Evolutionary conservation across 2,797 vertebrate genomes (phyloP).

Genomic region (Silurus lanzhouensis): DNA sequence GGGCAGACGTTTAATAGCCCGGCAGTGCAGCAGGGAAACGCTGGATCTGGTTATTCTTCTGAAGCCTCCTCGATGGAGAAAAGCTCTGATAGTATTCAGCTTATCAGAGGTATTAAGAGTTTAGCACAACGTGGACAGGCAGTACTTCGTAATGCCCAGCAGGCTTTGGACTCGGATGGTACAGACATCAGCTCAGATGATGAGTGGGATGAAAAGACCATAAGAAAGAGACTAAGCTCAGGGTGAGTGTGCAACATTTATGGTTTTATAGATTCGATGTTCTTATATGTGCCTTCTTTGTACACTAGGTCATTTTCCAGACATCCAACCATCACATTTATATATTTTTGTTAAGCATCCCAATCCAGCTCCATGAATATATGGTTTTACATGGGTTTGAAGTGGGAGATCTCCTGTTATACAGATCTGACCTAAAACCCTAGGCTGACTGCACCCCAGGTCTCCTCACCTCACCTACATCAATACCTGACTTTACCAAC

Average conservation of each 20-base stretch:
- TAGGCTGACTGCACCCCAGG: too few relatives aligned
- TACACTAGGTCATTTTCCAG: not conserved
- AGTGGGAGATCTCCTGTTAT: too few relatives aligned
- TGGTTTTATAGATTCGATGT: not conserved
- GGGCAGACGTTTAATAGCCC: constrained; percentile 50
- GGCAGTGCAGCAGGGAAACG: constrained; percentile 58
- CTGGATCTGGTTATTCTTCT: constrained; percentile 47
- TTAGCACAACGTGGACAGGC: constrained; percentile 74
- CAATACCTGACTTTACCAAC: too few relatives aligned
- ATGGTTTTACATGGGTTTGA: too few relatives aligned
- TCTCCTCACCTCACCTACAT: too few relatives aligned
- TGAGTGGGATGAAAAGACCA: constrained; percentile 71
- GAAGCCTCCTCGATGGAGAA: not conserved
- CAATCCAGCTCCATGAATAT: too few relatives aligned
- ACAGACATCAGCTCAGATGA: constrained; percentile 93
- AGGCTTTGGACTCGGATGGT: constrained; percentile 88
- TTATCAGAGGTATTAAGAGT: constrained; percentile 70
- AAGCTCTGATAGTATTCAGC: constrained; percentile 32
- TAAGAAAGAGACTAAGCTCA: constrained; percentile 65
- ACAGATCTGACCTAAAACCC: too few relatives aligned
- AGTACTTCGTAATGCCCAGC: constrained; percentile 77
- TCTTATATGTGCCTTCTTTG: not conserved
- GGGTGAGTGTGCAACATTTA: constrained; percentile 77
- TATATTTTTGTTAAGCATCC: not conserved
- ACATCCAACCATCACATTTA: not conserved